Percentiles rank a stretch among this genome's conserved stretches.
Evolutionary conservation across 2,888 invertebrate species (phyloP).

Genomic region (Alcis repandata): DNA sequence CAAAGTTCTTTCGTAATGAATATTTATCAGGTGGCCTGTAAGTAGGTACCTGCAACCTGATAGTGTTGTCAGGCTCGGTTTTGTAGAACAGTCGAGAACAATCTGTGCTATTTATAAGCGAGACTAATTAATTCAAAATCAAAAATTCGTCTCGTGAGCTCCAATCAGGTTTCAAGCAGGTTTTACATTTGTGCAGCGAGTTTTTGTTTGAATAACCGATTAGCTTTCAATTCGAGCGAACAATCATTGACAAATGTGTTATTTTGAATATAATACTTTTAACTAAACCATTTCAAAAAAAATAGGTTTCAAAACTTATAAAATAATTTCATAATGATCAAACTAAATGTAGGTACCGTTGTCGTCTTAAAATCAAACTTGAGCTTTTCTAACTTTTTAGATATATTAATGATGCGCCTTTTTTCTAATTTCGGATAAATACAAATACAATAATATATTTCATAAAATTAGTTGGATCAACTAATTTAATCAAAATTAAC

Average conservation of each 20-base stretch:
- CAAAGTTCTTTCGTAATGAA: conserved; percentile 5
- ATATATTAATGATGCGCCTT: no score
- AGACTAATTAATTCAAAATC: conserved; percentile 13
- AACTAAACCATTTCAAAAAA: no score
- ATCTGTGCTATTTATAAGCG: conserved; percentile 10
- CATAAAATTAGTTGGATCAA: no score
- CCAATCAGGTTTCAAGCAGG: conserved; percentile 26
- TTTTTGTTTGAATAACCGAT: conserved; percentile 18
- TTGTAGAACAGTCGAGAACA: conserved; percentile 27
- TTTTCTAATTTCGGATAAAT: no score
- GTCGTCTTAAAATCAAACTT: no score
- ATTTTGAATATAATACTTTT: no score
- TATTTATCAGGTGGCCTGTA: conserved; percentile 2
- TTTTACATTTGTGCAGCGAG: conserved; percentile 15
- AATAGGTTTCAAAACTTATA: no score
- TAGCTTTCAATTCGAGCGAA: conserved; percentile 1
- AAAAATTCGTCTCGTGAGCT: conserved; percentile 26
- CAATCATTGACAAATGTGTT: not conserved
- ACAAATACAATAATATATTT: no score
- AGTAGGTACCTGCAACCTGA: not conserved
- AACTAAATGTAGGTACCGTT: no score
- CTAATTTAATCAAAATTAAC: no score
- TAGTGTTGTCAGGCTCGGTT: conserved; percentile 15
- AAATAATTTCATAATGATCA: no score
- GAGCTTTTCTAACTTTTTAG: no score